Evolutionary conservation across 2,113 vertebrate species (phyloP).

Genomic region (Lepisosteus oculatus): DNA sequence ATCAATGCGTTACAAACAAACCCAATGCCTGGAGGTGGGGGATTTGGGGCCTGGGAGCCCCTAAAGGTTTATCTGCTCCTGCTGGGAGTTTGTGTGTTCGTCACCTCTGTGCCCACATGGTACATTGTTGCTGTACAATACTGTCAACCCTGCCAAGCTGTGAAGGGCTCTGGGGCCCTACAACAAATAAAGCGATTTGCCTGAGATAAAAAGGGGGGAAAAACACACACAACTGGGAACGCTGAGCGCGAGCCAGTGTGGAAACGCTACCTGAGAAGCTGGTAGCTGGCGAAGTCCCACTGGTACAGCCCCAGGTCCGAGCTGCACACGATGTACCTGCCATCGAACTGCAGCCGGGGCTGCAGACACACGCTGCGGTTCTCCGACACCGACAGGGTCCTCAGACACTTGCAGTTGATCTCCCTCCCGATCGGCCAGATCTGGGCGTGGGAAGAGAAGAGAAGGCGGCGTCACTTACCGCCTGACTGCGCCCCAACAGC

Average conservation of each 20-base stretch:
- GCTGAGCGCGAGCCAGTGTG: background rate
- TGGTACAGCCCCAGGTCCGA: constrained; percentile 94
- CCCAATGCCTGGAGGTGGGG: too few species aligned
- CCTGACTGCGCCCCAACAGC: too few species aligned
- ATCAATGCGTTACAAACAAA: too few species aligned
- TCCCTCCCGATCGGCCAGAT: constrained; percentile 97
- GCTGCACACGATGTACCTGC: constrained; percentile 91
- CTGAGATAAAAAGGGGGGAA: too few species aligned
- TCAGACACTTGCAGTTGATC: constrained; percentile 96
- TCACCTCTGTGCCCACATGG: background rate
- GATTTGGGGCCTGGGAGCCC: too few species aligned
- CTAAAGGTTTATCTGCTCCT: too few species aligned
- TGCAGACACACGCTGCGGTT: constrained; percentile 92
- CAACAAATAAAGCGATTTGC: too few species aligned
- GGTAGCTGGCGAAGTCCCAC: constrained; percentile 97
- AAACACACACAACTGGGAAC: too few species aligned
- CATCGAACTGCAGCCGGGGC: constrained; percentile 94
- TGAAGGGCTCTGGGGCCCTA: too few species aligned
- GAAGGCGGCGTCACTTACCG: too few species aligned
- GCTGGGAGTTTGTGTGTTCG: background rate
- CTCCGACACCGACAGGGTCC: constrained; percentile 90
- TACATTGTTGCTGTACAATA: background rate
- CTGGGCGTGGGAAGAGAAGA: constrained; percentile 46
- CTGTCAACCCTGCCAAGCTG: too few species aligned
- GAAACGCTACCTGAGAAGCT: constrained; percentile 84